phyloP scores from a whole-genome alignment of 1,140 invertebrate species.

The Odontomachus brunneus region DNA sequence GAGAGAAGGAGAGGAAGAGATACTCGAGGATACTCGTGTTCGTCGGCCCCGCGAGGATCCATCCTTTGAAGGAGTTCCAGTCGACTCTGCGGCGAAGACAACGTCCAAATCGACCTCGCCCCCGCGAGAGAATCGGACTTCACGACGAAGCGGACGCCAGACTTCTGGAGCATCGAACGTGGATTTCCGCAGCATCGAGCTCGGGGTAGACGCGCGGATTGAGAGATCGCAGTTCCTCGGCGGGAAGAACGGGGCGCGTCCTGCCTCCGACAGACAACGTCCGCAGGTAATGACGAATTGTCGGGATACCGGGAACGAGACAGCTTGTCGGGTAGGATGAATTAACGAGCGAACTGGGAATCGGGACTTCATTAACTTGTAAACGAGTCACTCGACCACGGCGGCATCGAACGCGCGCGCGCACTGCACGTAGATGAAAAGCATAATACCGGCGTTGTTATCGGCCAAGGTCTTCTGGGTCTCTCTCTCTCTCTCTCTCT shows the following conservation, averaged over 20 bases:
- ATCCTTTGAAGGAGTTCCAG: too few species aligned
- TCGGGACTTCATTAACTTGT: slow-evolving; percentile 58
- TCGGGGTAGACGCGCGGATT: slow-evolving; percentile 17
- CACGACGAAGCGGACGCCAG: not conserved
- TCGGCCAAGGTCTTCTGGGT: not conserved
- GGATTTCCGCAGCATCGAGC: slow-evolving; percentile 10
- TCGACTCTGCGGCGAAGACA: not conserved
- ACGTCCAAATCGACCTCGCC: not conserved
- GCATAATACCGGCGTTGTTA: slow-evolving; percentile 14
- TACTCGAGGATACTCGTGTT: not conserved
- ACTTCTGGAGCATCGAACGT: too few species aligned
- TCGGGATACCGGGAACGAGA: slow-evolving; percentile 43
- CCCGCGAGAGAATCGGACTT: not conserved
- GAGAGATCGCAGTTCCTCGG: slow-evolving; percentile 25
- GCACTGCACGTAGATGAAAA: slow-evolving; percentile 26
- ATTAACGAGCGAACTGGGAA: slow-evolving; percentile 51
- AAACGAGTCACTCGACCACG: slow-evolving; percentile 48
- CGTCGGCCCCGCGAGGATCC: too few species aligned
- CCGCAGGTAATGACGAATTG: slow-evolving; percentile 53
- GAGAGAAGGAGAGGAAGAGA: not conserved
- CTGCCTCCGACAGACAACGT: slow-evolving; percentile 43
- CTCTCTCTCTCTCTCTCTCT: too few species aligned
- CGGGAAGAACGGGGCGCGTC: slow-evolving; percentile 2
- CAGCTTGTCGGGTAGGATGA: slow-evolving; percentile 26
- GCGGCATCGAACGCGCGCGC: slow-evolving; percentile 31